These are phyloP conservation scores for Brachionus koreanus DNA, from an alignment of 1,140 invertebrate species.

Conservation along the genomic window DNA sequence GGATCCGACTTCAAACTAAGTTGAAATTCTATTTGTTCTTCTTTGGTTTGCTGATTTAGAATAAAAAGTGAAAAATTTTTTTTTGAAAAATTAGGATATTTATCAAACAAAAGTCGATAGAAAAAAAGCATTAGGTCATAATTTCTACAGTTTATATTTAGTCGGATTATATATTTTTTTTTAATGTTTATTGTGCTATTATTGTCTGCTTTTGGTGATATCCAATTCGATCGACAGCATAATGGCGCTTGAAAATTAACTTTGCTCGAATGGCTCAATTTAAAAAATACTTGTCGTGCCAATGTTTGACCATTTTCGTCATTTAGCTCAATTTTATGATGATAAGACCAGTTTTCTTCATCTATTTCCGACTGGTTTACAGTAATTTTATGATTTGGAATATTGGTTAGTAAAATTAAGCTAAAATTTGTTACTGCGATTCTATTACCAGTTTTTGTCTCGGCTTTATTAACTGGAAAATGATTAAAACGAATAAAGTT, in stretches of 20 bases:
- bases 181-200: neutral
- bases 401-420: neutral
- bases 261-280: neutral
- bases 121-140: constrained; percentile 42
- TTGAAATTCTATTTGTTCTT: constrained; percentile 4
- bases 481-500: constrained; percentile 27
- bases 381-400: neutral
- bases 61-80: constrained; percentile 39
- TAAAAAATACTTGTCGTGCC: constrained; percentile 23
- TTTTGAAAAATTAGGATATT: constrained; percentile 41
- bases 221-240: constrained; percentile 38
- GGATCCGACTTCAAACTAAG: constrained; percentile 7
- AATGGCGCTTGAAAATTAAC: constrained; percentile 15
- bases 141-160: constrained; percentile 42
- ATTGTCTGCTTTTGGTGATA: neutral
- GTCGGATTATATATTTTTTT: constrained; percentile 17
- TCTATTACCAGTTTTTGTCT: neutral
- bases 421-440: neutral
- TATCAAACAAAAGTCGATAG: constrained; percentile 41
- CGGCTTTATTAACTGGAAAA: neutral
- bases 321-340: constrained; percentile 40
- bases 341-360: constrained; percentile 1
- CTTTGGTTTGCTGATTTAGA: neutral
- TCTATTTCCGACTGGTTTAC: neutral
- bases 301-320: constrained; percentile 29